These are phyloP conservation scores for Pseudomugil tenellus DNA, from an alignment of 2,797 vertebrate genomes.

Conservation along the genomic window DNA sequence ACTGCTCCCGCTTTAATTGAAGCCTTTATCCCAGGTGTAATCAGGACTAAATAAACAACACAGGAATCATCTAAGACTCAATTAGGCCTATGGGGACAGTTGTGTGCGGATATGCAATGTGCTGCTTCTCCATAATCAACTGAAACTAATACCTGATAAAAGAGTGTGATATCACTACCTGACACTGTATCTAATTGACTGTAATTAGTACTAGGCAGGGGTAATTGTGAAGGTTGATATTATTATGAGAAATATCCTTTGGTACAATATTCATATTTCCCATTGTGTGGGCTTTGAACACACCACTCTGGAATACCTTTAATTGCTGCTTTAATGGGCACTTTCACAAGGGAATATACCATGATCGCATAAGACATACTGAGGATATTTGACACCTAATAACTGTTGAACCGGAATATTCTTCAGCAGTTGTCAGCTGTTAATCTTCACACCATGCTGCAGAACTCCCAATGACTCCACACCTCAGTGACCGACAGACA, in stretches of 20 bases:
- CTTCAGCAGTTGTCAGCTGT: slow-evolving; percentile 11
- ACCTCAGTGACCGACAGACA: slow-evolving; percentile 56
- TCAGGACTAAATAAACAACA: slow-evolving; percentile 76
- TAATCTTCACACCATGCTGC: slow-evolving; percentile 32
- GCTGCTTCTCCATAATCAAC: slow-evolving; percentile 69
- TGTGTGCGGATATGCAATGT: slow-evolving; percentile 50
- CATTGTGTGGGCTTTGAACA: slow-evolving; percentile 48
- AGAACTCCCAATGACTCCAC: slow-evolving; percentile 60
- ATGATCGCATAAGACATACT: slow-evolving; percentile 35
- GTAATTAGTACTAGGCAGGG: slow-evolving; percentile 71
- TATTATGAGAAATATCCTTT: slow-evolving; percentile 59
- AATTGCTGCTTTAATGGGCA: slow-evolving; percentile 56
- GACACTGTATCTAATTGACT: slow-evolving; percentile 66
- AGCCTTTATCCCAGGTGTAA: slow-evolving; percentile 78
- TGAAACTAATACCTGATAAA: slow-evolving; percentile 73
- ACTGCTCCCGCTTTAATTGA: slow-evolving; percentile 73
- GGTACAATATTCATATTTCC: slow-evolving; percentile 53
- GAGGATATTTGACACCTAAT: slow-evolving; percentile 40
- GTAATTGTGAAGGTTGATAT: slow-evolving; percentile 67
- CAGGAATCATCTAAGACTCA: slow-evolving; percentile 70
- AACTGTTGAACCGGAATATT: slow-evolving; percentile 37
- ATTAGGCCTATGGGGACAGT: slow-evolving; percentile 69
- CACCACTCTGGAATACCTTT: slow-evolving; percentile 39
- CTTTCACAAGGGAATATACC: slow-evolving; percentile 41
- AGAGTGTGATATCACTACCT: slow-evolving; percentile 68